Base-by-base conservation (phyloP, 2,113 vertebrate species). In the Prionailurus bengalensis region DNA sequence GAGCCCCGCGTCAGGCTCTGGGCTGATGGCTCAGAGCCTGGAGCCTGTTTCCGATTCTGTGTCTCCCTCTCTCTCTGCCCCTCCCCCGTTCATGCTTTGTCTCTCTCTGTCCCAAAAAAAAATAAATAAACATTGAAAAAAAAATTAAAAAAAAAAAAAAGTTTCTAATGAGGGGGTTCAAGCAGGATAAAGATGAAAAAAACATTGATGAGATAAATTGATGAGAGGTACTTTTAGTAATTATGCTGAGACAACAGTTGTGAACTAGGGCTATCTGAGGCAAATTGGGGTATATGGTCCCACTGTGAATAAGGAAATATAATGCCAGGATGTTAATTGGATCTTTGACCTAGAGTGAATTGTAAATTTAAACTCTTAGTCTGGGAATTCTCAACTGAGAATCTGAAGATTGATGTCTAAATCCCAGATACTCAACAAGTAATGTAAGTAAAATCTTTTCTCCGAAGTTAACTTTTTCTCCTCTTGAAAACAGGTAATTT, bases 381-480 rank as follows among this genome's bases (percentile, higher is more conserved):
- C 66, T 83, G 51, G 48, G 51, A 93, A 31, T 21, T 93, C 61
- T 51, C 13, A 29, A 89, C 82, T 53, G 86, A 89, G 42, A 92
- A 89, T 93, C 84, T 84, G 84, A 84, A 83, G 29, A 55, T 89
- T 89, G 78, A 66, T 71, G 15, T 85, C 63, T 95, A 39, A 89
- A 39, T 95, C 63, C 1, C 78, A 19, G 23, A 84, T 63, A 55
- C 10, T 83, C 39, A 92, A n/a, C n/a, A 89, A 31, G 27, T 61
- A 36, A 36, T 29, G 61, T 95, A 3, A 65, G 23, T 73, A 84
- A 84, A 92, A 53, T 92, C 70, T 92, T 58, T 84, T 53, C 31
- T 29, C 48, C 58, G 5, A 65, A 65, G 23, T 80, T 93, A 27
- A 53, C 55, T 74, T 89, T 91, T 94, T 87, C 27, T 42, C 92